phyloP scores from a whole-genome alignment of 2,888 invertebrate genomes.

The Dicyrtomina minuta region DNA sequence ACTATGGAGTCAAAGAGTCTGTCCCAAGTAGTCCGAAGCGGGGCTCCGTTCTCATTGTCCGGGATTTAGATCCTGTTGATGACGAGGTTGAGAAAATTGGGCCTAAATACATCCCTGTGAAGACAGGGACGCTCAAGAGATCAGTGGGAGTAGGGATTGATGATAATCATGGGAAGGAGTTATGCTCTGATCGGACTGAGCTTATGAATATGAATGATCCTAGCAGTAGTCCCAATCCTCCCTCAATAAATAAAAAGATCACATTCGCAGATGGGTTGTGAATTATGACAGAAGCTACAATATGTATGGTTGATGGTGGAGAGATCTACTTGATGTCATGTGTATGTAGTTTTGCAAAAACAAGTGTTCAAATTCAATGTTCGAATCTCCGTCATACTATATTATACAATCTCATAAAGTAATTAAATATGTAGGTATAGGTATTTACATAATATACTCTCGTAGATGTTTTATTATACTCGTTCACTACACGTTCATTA shows the following conservation, averaged over 20 bases:
- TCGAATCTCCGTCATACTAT: no score
- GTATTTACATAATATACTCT: no score
- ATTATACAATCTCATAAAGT: no score
- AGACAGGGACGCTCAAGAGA: constrained; percentile 48
- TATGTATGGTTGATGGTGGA: neutral
- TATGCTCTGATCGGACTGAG: neutral
- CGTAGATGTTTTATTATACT: no score
- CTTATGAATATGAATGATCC: neutral
- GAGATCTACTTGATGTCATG: no score
- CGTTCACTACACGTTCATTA: no score
- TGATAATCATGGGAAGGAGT: constrained; percentile 28
- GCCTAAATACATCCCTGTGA: constrained; percentile 46
- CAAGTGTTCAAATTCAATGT: no score
- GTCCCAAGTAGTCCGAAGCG: constrained; percentile 30
- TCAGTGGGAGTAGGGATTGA: constrained; percentile 49
- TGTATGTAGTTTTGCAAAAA: no score
- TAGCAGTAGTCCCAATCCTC: neutral
- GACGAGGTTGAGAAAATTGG: constrained; percentile 39
- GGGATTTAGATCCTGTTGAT: constrained; percentile 49
- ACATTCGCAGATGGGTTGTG: constrained; percentile 43
- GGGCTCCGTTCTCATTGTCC: constrained; percentile 39
- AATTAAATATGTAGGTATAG: no score
- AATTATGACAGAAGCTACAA: no score
- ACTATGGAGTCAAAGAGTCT: constrained; percentile 16
- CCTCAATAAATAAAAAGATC: constrained; percentile 33